Evolutionary conservation across 2,797 vertebrate species (phyloP).

Genomic region (Myotis vivesi): DNA sequence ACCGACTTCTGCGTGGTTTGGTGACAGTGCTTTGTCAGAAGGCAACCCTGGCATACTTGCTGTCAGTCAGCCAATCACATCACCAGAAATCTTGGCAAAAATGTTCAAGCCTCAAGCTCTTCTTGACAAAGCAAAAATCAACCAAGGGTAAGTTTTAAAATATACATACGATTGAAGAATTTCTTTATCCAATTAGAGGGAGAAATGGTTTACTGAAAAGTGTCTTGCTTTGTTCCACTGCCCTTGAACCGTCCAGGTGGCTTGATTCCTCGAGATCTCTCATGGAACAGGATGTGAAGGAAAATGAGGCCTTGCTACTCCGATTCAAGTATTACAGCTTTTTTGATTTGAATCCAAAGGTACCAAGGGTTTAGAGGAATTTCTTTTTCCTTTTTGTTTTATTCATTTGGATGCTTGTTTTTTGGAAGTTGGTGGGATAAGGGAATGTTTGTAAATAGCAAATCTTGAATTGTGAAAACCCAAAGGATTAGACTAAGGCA

Average conservation of each 20-base stretch:
- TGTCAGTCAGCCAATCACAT: slow-evolving; percentile 96
- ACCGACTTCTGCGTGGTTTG: slow-evolving; percentile 98
- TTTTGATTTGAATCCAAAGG: slow-evolving; percentile 99
- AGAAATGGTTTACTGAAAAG: not conserved
- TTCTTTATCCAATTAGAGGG: slow-evolving; percentile 6
- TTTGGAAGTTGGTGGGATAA: slow-evolving; percentile 17
- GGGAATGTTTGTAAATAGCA: slow-evolving; percentile 10
- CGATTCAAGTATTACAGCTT: slow-evolving; percentile 99
- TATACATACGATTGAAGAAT: not conserved
- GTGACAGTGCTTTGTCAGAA: slow-evolving; percentile 97
- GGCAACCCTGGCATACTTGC: slow-evolving; percentile 98
- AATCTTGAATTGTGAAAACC: slow-evolving; percentile 1
- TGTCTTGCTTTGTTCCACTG: not conserved
- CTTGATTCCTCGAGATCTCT: slow-evolving; percentile 98
- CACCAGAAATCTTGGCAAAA: slow-evolving; percentile 95
- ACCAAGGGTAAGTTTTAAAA: slow-evolving; percentile 93
- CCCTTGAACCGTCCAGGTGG: slow-evolving; percentile 87
- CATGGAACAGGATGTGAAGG: slow-evolving; percentile 99
- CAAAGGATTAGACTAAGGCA: not conserved
- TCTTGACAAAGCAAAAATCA: slow-evolving; percentile 99
- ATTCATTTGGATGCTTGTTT: slow-evolving; percentile 5
- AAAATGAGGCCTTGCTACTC: slow-evolving; percentile 97
- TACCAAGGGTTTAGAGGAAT: slow-evolving; percentile 78
- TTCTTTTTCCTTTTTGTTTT: not conserved
- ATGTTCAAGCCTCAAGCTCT: slow-evolving; percentile 98